Percentiles rank a stretch among this genome's conserved stretches.
phyloP scores from a whole-genome alignment of 2,888 invertebrate genomes.

The Hemithea aestivaria region DNA sequence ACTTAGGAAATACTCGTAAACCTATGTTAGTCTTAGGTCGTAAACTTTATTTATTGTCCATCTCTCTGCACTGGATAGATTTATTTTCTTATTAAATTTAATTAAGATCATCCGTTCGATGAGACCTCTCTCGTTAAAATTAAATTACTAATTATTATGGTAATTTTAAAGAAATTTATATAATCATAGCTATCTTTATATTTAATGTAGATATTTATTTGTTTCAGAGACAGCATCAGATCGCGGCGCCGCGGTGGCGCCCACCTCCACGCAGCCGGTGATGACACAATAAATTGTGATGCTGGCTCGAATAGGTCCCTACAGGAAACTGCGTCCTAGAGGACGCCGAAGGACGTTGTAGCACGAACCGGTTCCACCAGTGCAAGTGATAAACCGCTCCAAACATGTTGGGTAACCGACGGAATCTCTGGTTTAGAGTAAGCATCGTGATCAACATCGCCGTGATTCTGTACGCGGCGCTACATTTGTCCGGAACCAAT shows the following conservation, averaged over 20 bases:
- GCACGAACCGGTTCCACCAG: constrained; percentile 51
- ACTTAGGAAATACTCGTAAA: no score
- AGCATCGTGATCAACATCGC: constrained; percentile 87
- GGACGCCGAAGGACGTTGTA: constrained; percentile 76
- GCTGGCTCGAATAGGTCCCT: constrained; percentile 69
- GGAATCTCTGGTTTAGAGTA: constrained; percentile 86
- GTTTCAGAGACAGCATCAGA: constrained; percentile 54
- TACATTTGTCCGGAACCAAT: constrained; percentile 73
- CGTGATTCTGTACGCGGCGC: constrained; percentile 84
- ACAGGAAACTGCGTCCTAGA: constrained; percentile 77
- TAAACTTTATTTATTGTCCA: no score
- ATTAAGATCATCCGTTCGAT: no score
- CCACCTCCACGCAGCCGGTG: constrained; percentile 57
- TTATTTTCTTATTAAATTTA: no score
- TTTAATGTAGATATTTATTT: constrained; percentile 28
- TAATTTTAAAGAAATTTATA: no score
- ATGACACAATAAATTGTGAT: constrained; percentile 77
- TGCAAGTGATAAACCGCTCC: constrained; percentile 64
- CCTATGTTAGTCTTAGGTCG: no score
- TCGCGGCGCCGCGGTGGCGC: constrained; percentile 56
- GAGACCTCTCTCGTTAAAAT: no score
- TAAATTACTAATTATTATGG: no score
- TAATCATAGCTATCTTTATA: constrained; percentile 6
- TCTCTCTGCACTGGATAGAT: no score
- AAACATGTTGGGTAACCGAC: constrained; percentile 70